Conservation (phyloP, 2,113 vertebrate genomes). For the Nothobranchius kuhntae region DNA sequence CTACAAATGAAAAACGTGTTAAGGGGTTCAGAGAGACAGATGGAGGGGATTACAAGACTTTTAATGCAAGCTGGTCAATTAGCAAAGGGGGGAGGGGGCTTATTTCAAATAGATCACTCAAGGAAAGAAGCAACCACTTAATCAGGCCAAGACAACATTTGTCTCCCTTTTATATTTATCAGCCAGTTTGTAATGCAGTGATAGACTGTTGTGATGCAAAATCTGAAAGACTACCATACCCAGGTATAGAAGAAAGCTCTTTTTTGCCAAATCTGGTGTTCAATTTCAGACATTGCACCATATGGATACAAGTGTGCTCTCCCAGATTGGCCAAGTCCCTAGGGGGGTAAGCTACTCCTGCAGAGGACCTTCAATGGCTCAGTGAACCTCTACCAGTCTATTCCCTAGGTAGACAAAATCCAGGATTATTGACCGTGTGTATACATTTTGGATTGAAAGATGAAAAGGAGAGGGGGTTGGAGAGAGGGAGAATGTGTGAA, state of each 20-base stretch:
- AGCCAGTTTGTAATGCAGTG: slow-evolving; percentile 17
- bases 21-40: slow-evolving; percentile 57
- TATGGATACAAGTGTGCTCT: slow-evolving; percentile 48
- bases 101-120: slow-evolving; percentile 37
- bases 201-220: slow-evolving; percentile 22
- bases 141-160: slow-evolving; percentile 4
- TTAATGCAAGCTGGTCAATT: slow-evolving; percentile 47
- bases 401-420: slow-evolving; percentile 41
- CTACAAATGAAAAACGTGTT: slow-evolving; percentile 53
- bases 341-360: slow-evolving; percentile 55
- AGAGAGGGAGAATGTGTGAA: background rate
- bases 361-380: slow-evolving; percentile 68
- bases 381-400: slow-evolving; percentile 59
- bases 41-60: slow-evolving; percentile 63
- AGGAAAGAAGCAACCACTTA: slow-evolving; percentile 19
- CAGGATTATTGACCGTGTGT: slow-evolving; percentile 59
- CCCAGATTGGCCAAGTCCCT: slow-evolving; percentile 60
- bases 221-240: slow-evolving; percentile 5
- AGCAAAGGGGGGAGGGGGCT: slow-evolving; percentile 44
- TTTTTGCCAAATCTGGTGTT: slow-evolving; percentile 35
- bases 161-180: slow-evolving; percentile 19
- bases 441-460: background rate
- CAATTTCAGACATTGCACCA: slow-evolving; percentile 48
- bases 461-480: slow-evolving; percentile 13
- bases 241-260: slow-evolving; percentile 26